These are phyloP conservation scores for Nothobranchius kuhntae DNA, from an alignment of 2,113 vertebrate genomes.

Conservation along the genomic window DNA sequence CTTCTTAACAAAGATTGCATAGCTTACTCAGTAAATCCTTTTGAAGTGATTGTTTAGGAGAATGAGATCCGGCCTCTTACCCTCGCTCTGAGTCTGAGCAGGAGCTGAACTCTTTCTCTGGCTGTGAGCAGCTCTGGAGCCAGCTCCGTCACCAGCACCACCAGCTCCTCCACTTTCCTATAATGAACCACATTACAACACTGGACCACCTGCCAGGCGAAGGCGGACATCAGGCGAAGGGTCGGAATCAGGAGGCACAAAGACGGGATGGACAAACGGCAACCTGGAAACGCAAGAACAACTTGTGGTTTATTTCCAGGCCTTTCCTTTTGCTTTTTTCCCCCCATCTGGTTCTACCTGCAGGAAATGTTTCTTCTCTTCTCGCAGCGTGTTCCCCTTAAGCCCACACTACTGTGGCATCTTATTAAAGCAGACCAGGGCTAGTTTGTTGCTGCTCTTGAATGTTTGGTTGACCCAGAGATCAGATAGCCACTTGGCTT, in stretches of 20 bases:
- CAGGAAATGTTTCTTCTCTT: slow-evolving; percentile 8
- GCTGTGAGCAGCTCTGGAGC: slow-evolving; percentile 27
- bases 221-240: slow-evolving; percentile 45
- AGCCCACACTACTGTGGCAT: neutral
- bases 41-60: no score
- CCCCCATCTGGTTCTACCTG: neutral
- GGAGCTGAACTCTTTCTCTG: slow-evolving; percentile 37
- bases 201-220: slow-evolving; percentile 46
- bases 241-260: slow-evolving; percentile 45
- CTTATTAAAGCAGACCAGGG: slow-evolving; percentile 33
- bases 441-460: slow-evolving; percentile 33
- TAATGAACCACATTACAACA: slow-evolving; percentile 27
- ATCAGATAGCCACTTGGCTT: slow-evolving; percentile 21
- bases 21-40: no score
- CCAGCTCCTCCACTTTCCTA: slow-evolving; percentile 51
- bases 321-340: slow-evolving; percentile 3
- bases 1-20: no score
- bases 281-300: slow-evolving; percentile 1
- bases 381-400: slow-evolving; percentile 9
- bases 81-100: slow-evolving; percentile 34
- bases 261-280: slow-evolving; percentile 22
- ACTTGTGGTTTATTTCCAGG: no score
- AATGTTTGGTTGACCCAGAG: slow-evolving; percentile 41
- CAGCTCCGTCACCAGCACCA: slow-evolving; percentile 19
- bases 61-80: neutral